Conservation (phyloP, 2,113 vertebrate species). For the Ptilonorhynchus violaceus region DNA sequence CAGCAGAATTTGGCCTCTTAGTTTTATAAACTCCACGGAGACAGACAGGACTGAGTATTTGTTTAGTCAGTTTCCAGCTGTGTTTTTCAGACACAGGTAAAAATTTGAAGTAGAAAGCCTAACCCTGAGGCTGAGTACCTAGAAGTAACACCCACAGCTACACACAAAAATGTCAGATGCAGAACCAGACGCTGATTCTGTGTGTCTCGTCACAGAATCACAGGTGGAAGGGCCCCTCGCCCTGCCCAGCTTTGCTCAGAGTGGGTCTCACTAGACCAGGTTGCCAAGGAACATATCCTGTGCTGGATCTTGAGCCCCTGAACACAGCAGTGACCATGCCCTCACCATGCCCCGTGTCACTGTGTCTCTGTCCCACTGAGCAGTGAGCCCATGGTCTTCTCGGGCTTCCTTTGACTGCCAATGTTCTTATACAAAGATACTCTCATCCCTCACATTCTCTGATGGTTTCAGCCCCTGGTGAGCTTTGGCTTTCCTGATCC, state of each 20-base stretch:
- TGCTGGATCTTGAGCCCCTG: background rate
- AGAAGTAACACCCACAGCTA: background rate
- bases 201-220: background rate
- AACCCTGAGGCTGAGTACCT: background rate
- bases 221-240: background rate
- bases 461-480: background rate
- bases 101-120: background rate
- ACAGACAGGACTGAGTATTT: background rate
- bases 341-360: background rate
- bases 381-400: background rate
- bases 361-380: background rate
- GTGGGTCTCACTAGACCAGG: background rate
- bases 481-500: background rate
- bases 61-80: background rate
- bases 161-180: background rate
- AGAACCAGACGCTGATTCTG: background rate
- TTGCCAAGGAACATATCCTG: background rate
- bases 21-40: background rate
- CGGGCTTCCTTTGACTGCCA: background rate
- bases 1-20: background rate
- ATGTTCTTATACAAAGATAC: background rate
- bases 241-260: background rate
- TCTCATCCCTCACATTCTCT: background rate
- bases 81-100: background rate
- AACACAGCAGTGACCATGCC: background rate